Percentiles rank a stretch among this genome's conserved stretches.
phyloP scores from a whole-genome alignment of 37 sponge, comb jelly and placozoan species.

The Sycon ciliatum region DNA sequence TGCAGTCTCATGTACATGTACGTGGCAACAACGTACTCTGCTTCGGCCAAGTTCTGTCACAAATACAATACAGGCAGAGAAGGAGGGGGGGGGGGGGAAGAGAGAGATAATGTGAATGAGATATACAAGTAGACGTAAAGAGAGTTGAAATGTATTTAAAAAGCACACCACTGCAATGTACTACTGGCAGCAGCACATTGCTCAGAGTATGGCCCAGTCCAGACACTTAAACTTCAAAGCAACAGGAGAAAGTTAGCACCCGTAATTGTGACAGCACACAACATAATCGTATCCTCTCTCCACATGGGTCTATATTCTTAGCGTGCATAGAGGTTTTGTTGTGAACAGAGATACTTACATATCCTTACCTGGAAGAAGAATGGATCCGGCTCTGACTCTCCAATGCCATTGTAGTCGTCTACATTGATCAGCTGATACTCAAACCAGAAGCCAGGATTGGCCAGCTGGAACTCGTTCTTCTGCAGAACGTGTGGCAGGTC shows the following conservation, averaged over 20 bases:
- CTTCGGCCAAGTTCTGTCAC: constrained; percentile 86
- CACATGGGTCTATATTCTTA: no score
- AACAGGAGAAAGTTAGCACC: neutral
- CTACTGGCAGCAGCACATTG: neutral
- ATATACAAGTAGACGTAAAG: neutral
- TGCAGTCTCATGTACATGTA: constrained; percentile 99
- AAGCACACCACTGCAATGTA: neutral
- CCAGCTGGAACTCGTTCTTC: constrained; percentile 60
- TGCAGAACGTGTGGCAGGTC: constrained; percentile 77
- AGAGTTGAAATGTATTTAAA: neutral
- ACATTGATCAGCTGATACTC: constrained; percentile 92
- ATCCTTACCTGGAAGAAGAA: constrained; percentile 75
- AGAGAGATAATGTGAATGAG: neutral
- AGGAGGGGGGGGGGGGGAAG: no score
- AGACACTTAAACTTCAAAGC: neutral
- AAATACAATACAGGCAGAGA: neutral
- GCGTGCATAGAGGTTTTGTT: neutral
- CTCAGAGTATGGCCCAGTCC: neutral
- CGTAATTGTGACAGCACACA: neutral
- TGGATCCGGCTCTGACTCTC: constrained; percentile 87
- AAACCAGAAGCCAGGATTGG: constrained; percentile 79
- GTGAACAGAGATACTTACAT: neutral
- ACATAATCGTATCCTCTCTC: no score
- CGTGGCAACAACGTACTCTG: constrained; percentile 85
- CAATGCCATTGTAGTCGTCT: constrained; percentile 87